Evolutionary conservation across 92 coral and sea anemone species (phyloP), one percentile per base, ranked within the genome.

Genomic region (Virgularia gustaviana): DNA sequence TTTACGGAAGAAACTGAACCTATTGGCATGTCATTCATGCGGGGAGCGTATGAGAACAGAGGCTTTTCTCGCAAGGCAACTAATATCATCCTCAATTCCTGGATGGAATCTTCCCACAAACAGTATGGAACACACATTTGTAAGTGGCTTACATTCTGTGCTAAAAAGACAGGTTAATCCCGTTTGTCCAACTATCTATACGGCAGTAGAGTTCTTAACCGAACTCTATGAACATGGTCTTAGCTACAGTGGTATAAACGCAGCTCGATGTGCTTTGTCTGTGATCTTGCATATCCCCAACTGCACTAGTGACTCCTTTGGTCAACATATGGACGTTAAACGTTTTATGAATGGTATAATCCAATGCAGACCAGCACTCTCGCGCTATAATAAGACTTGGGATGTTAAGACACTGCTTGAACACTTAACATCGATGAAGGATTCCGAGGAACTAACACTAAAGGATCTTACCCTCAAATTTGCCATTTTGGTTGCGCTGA

Each of bases 1-100:
- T 4, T 58, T 78, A 28, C 36, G 87, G 60, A 49, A 78, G 27
- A 70, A 70, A 37, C 57, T 78, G 73, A 79, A 7, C 28, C 79
- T 77, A 44, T 78, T 83, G 56, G 84, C 85, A 4, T 71, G 87
- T 78, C 79, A 66, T 27, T 72, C 73, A 41, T 79, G 72, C 36
- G 88, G 84, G 49, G 28, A 72, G 43, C 28, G 44, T 79, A 78
- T 74, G 12, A 79, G 25, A 37, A 83, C 76, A 79, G 77, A 71
- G 84, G 87, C 6, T 70, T 83, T 83, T 72, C 84, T 75, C 43
- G 32, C 16, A 49, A 57, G 49, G 59, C 87, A 68, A 83, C 84
- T 56, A 20, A 72, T 12, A 78, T 54, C 56, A 36, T 83, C 42
- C 27, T 78, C 0, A 47, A 78, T 36, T 83, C 87, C 13, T 63